Percentiles rank a stretch among this genome's conserved stretches.
phyloP scores from a whole-genome alignment of 2,888 invertebrate species.

The Philhelius pedissequus region DNA sequence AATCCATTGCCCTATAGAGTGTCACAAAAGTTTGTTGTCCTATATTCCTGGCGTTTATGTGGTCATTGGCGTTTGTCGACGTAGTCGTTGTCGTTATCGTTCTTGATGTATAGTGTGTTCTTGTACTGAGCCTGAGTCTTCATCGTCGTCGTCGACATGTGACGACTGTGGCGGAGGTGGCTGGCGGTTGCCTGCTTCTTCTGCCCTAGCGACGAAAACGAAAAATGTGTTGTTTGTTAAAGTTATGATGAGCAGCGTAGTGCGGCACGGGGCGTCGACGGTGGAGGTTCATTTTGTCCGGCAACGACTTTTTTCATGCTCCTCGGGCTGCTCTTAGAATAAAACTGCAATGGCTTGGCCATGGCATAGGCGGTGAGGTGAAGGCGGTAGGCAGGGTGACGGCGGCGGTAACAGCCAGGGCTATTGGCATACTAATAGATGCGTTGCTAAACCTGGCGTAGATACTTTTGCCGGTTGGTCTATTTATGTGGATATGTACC shows the following conservation, averaged over 20 bases:
- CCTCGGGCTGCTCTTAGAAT: conserved; percentile 46
- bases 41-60: conserved; percentile 68
- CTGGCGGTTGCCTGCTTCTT: conserved; percentile 37
- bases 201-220: conserved; percentile 45
- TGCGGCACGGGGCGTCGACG: not conserved
- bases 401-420: conserved; percentile 45
- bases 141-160: conserved; percentile 4
- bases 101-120: conserved; percentile 40
- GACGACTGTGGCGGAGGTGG: conserved; percentile 4
- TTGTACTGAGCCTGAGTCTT: conserved; percentile 22
- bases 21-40: conserved; percentile 69
- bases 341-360: conserved; percentile 33
- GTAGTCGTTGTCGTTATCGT: conserved; percentile 38
- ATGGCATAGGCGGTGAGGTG: conserved; percentile 18
- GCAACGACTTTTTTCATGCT: conserved; percentile 55
- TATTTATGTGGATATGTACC: conserved; percentile 67
- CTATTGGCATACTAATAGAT: conserved; percentile 69
- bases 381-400: not conserved
- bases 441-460: conserved; percentile 67
- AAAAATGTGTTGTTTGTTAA: conserved; percentile 40
- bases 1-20: conserved; percentile 69
- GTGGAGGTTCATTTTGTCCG: conserved; percentile 62
- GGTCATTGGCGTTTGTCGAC: conserved; percentile 68
- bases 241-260: not conserved
- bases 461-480: conserved; percentile 69